Base-by-base conservation (phyloP, 1,140 invertebrate genomes). In the Microplitis mediator region DNA sequence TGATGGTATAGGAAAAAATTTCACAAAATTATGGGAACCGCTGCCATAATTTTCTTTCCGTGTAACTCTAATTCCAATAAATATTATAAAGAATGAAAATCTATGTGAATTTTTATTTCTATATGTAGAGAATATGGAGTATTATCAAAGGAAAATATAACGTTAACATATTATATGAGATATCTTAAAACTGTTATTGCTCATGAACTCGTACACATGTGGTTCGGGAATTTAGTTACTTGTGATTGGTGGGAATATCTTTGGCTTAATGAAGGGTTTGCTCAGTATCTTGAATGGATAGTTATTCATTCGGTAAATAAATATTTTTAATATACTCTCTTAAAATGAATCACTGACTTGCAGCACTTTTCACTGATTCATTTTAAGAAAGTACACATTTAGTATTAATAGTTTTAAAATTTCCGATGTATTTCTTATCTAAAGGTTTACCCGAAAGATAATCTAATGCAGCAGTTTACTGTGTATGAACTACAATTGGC, bases 131-230 rank as follows among this genome's bases (percentile, higher is more conserved):
- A 98, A 86, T 94, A 93, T 1, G 91, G 92, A 0, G 91, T 98
- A 89, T 87, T 98, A 0, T 97, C 93, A 80, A 92, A 98, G 75
- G 88, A 91, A 39, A 90, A 89, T 0, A 89, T 93, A 3, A 93
- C 94, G 0, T 92, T 91, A 0, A 86, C 85, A 32, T 78, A 84
- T 1, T 92, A 92, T 65, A 91, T 94, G 78, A 91, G 94, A 66
- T 84, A 91, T 0, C 91, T 96, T 0, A 94, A 93, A 0, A 90
- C 91, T 0, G 93, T 96, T 1, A 91, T 97, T 5, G 90, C 94
- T 1, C 96, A 97, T 79, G 96, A 97, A 85, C 86, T 97, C 58
- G 95, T 94, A 0, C 96, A 97, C 86, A 92, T 94, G 77, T 95
- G 93, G 93, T 95, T 95, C 79, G 94, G 93, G 0, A 94, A 95